phyloP scores from a whole-genome alignment of 2,113 vertebrate species.

The Coracopsis vasa region DNA sequence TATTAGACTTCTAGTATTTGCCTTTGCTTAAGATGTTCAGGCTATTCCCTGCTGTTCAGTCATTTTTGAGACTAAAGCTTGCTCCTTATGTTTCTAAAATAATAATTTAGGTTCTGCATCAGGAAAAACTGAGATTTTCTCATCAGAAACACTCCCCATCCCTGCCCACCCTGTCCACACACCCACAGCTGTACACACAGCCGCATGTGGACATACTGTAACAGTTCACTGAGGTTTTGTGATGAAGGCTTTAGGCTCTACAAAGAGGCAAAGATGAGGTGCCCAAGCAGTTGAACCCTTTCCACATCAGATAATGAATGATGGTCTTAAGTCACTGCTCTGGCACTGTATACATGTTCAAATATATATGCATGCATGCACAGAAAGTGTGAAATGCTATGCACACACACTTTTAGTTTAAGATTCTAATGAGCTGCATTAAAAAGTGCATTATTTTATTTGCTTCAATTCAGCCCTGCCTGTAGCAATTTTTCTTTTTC shows the following conservation, averaged over 20 bases:
- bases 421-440: background rate
- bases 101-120: background rate
- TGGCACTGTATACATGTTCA: background rate
- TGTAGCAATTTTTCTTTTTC: background rate
- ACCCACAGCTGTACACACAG: background rate
- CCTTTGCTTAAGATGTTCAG: background rate
- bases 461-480: background rate
- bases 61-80: background rate
- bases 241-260: background rate
- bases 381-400: background rate
- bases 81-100: background rate
- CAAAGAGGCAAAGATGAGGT: background rate
- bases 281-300: background rate
- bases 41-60: background rate
- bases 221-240: background rate
- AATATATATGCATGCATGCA: background rate
- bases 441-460: background rate
- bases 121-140: background rate
- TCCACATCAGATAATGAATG: background rate
- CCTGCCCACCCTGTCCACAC: too few species aligned
- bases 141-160: background rate
- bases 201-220: accelerated
- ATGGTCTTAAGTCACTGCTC: background rate
- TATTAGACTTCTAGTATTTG: background rate
- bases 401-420: background rate